Conservation (phyloP, 2,888 invertebrate species). For the Aphodius granarius region DNA sequence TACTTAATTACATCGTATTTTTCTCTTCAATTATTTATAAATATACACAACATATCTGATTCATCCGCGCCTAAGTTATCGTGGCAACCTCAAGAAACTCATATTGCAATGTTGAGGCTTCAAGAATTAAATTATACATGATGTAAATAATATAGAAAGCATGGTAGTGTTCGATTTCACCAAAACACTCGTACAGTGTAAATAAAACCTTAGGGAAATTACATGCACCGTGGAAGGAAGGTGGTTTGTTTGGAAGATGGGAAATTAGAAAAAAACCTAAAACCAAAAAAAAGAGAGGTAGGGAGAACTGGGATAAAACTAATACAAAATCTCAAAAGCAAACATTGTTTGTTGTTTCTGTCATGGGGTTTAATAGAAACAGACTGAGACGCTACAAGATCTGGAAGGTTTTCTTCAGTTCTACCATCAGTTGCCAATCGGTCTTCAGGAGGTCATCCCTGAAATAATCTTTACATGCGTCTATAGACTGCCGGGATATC, state of each 20-base stretch:
- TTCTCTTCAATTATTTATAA: slow-evolving; percentile 5
- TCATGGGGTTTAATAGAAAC: slow-evolving; percentile 20
- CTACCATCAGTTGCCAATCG: slow-evolving; percentile 98
- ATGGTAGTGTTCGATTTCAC: slow-evolving; percentile 4
- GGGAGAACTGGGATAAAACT: not conserved
- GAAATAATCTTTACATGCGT: slow-evolving; percentile 99
- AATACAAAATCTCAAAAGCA: not conserved
- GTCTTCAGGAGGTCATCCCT: slow-evolving; percentile 94
- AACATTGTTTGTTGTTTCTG: not conserved
- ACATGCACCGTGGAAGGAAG: not conserved
- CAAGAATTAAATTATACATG: not conserved
- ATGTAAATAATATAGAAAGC: not conserved
- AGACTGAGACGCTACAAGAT: slow-evolving; percentile 70
- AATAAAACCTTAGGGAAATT: not conserved
- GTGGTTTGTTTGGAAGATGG: not conserved
- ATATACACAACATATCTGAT: slow-evolving; percentile 12
- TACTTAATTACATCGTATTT: slow-evolving; percentile 5
- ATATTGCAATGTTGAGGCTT: not conserved
- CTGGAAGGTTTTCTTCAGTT: slow-evolving; percentile 96
- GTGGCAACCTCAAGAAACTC: not conserved
- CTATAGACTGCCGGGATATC: slow-evolving; percentile 97
- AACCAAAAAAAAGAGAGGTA: not conserved
- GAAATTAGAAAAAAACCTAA: slow-evolving; percentile 11
- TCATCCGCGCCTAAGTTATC: not conserved
- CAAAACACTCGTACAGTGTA: not conserved